Evolutionary conservation across 2,888 invertebrate genomes (phyloP).

Genomic region (Ectemnius cavifrons): DNA sequence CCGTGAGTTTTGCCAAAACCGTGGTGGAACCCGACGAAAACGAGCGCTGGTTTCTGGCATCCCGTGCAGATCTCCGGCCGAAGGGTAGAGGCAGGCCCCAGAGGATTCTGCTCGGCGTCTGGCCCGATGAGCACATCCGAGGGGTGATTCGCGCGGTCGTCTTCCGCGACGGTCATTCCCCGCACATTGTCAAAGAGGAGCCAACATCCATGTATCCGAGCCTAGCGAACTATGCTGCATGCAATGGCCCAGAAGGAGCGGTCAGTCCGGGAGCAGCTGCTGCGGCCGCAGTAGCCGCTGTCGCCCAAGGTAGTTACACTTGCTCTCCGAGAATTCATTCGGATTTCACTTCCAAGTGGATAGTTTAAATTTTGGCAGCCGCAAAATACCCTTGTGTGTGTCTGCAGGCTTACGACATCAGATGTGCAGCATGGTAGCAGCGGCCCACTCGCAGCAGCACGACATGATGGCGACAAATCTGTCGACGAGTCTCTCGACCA

Average conservation of each 20-base stretch:
- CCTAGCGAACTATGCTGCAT: conserved; percentile 78
- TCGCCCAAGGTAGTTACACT: conserved; percentile 79
- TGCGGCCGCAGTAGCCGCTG: conserved; percentile 91
- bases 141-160: conserved; percentile 95
- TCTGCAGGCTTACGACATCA: conserved; percentile 85
- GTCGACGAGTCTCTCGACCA: conserved; percentile 79
- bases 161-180: conserved; percentile 88
- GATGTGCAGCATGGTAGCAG: conserved; percentile 91
- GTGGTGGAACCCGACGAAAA: conserved; percentile 2
- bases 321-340: neutral
- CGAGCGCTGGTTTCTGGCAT: conserved; percentile 35
- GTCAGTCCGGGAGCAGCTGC: conserved; percentile 87
- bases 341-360: neutral
- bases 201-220: conserved; percentile 75
- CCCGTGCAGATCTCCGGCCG: conserved; percentile 88
- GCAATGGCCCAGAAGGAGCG: conserved; percentile 81
- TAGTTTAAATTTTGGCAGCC: neutral
- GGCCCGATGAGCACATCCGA: conserved; percentile 96
- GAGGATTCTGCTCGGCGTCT: conserved; percentile 92
- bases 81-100: conserved; percentile 95
- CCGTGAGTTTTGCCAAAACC: conserved; percentile 13
- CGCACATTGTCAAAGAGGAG: conserved; percentile 78
- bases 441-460: conserved; percentile 79
- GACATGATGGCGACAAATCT: conserved; percentile 78
- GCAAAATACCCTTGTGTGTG: neutral